Conservation (phyloP, 1,140 invertebrate genomes). For the Wiebesia pumilae region DNA sequence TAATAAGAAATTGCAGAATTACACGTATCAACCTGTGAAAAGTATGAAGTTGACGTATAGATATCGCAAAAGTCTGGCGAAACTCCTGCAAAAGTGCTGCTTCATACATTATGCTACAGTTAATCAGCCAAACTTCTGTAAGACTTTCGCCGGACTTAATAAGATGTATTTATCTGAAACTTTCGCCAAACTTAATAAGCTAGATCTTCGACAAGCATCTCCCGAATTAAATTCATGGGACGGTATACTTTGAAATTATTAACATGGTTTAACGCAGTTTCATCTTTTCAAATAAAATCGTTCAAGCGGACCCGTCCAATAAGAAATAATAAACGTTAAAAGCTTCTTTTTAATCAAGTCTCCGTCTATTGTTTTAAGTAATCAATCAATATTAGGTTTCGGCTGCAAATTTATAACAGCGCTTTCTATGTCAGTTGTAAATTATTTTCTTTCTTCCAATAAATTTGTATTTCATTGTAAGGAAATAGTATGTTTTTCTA, state of each 20-base stretch:
- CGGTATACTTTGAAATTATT: not conserved
- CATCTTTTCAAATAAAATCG: not conserved
- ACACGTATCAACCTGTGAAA: not conserved
- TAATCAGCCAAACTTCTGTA: not conserved
- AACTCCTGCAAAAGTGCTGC: not conserved
- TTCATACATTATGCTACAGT: not conserved
- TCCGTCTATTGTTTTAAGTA: no score
- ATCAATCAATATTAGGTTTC: no score
- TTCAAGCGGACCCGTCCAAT: no score
- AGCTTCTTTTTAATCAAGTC: no score
- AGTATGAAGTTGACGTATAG: not conserved
- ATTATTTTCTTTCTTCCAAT: no score
- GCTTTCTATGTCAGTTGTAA: no score
- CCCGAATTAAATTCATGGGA: not conserved
- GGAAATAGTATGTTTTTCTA: no score
- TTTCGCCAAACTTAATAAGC: not conserved
- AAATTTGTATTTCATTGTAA: no score
- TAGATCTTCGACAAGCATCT: not conserved
- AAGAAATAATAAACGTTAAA: no score
- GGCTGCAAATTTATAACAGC: no score
- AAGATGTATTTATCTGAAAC: not conserved
- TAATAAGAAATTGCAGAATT: no score
- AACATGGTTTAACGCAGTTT: not conserved
- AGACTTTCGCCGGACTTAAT: conserved; percentile 2
- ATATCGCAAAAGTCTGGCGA: not conserved